Evolutionary conservation across 2,888 invertebrate genomes (phyloP), one percentile per base, ranked within the genome.

Genomic region (Campopleginae sp.): DNA sequence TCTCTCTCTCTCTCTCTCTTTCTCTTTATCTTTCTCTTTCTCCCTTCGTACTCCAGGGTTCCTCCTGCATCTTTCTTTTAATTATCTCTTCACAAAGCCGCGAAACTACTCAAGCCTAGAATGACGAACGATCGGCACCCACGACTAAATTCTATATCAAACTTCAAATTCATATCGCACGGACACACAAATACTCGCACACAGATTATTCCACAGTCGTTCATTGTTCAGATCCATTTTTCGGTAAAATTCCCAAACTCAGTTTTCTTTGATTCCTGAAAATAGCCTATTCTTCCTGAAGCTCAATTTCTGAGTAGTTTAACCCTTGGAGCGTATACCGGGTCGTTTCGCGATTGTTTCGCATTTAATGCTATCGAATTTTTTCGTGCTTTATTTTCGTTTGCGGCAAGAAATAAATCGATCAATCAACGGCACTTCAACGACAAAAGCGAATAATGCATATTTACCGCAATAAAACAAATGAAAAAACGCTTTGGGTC

Each of bases 51-150:
- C 70, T 46, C 46, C 4, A 33, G 5, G 19, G 19, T 54, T 71
- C 10, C 2, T 48, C 27, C 2, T 48, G 31, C 31, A 27, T 42
- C 48, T 61, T 77, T 54, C 54, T 63, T 48, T 17, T 63, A 23
- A 75, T 12, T 70, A 58, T 46, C 27, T 85, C 54, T 46, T 66
- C 68, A 81, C 82, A 74, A 74, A 77, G 72, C 38, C 81, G 81
- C 65, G 80, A 80, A 81, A 63, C 68, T 77, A 66, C 76, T 89
- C 91, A 91, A 92, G 91, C 91, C 89, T 91, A 88, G 80, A 51
- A 86, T 88, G 90, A 89, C 89, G 86, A 90, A 88, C 81, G 74
- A 85, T 84, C 86, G 82, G 82, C 81, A 80, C 74, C 66, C 78
- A 79, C 48, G 76, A 85, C 31, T 17, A 51, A 86, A 70, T 72